phyloP scores from a whole-genome alignment of 2,888 invertebrate species.

The Empis livida region DNA sequence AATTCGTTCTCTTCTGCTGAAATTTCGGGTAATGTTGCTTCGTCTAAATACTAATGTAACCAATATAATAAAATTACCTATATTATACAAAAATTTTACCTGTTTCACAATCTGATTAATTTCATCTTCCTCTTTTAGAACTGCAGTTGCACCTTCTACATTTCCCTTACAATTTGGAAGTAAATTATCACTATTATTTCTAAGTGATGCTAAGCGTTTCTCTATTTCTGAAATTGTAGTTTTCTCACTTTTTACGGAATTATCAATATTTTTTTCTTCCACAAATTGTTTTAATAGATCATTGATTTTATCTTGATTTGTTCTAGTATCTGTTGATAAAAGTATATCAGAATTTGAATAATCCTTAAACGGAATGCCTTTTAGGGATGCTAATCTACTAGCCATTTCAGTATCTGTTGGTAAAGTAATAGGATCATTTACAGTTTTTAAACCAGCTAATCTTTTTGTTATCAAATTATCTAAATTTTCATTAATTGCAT shows the following conservation, averaged over 20 bases:
- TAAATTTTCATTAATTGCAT: slow-evolving; percentile 27
- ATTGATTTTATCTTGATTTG: slow-evolving; percentile 57
- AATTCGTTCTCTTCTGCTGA: slow-evolving; percentile 35
- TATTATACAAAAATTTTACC: slow-evolving; percentile 14
- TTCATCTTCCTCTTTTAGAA: slow-evolving; percentile 33
- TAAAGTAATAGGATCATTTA: slow-evolving; percentile 28
- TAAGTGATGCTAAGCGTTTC: slow-evolving; percentile 39
- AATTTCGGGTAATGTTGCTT: slow-evolving; percentile 38
- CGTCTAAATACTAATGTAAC: slow-evolving; percentile 36
- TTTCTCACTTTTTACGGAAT: slow-evolving; percentile 35
- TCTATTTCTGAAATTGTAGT: slow-evolving; percentile 42
- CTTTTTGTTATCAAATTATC: slow-evolving; percentile 50
- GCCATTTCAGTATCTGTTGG: slow-evolving; percentile 53
- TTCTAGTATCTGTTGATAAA: slow-evolving; percentile 43
- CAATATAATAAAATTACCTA: slow-evolving; percentile 1
- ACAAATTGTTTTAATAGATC: slow-evolving; percentile 47
- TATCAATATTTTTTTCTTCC: slow-evolving; percentile 43
- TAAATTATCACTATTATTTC: slow-evolving; percentile 27
- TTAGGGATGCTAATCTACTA: slow-evolving; percentile 51
- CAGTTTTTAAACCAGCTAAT: slow-evolving; percentile 52
- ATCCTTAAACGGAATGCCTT: slow-evolving; percentile 38
- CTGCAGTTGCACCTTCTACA: slow-evolving; percentile 5
- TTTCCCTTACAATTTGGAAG: background rate
- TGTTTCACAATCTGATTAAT: slow-evolving; percentile 29
- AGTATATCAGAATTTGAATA: slow-evolving; percentile 30